A percentile compares a stretch with the other conserved stretches of the same genome.
These are phyloP conservation scores for Lordiphosa andalusiaca DNA, from an alignment of 2,888 invertebrate species.

Conservation along the genomic window DNA sequence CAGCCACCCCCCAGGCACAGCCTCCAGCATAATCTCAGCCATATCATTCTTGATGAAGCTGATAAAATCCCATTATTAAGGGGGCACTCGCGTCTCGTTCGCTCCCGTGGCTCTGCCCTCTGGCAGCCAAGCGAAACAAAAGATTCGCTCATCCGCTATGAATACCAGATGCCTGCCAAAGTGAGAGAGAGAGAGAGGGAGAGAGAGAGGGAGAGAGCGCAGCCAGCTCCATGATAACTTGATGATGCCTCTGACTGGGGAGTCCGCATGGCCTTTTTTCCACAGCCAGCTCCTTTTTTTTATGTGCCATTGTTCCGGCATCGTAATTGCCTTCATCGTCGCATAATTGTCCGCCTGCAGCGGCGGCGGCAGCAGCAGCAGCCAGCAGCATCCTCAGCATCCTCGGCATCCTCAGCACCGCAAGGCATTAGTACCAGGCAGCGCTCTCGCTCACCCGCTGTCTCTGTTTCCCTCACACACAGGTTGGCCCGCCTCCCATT, in stretches of 20 bases:
- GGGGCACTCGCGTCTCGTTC: slow-evolving; percentile 75
- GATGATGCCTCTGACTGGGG: slow-evolving; percentile 44
- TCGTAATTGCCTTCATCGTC: slow-evolving; percentile 79
- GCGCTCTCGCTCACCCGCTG: neutral
- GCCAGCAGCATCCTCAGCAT: slow-evolving; percentile 17
- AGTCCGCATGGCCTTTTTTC: slow-evolving; percentile 31
- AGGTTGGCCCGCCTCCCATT: slow-evolving; percentile 45
- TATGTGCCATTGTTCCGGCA: slow-evolving; percentile 64
- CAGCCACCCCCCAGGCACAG: slow-evolving; percentile 14
- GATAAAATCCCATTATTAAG: slow-evolving; percentile 81
- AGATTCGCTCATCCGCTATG: slow-evolving; percentile 80
- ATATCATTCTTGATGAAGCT: slow-evolving; percentile 80
- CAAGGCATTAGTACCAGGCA: slow-evolving; percentile 31
- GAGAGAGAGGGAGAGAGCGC: slow-evolving; percentile 24
- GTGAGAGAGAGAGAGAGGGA: slow-evolving; percentile 27
- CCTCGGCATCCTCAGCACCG: slow-evolving; percentile 17
- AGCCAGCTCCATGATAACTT: slow-evolving; percentile 55
- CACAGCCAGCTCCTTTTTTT: slow-evolving; percentile 28
- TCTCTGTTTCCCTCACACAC: slow-evolving; percentile 36
- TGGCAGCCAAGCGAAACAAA: slow-evolving; percentile 77
- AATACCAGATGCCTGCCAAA: slow-evolving; percentile 72
- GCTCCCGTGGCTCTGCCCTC: slow-evolving; percentile 52
- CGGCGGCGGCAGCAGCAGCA: slow-evolving; percentile 14
- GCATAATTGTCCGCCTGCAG: slow-evolving; percentile 67
- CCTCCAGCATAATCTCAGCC: slow-evolving; percentile 74